Evolutionary conservation across 2,797 vertebrate species (phyloP), one percentile per base, ranked within the genome.

Genomic region (Syngnathus rostellatus): DNA sequence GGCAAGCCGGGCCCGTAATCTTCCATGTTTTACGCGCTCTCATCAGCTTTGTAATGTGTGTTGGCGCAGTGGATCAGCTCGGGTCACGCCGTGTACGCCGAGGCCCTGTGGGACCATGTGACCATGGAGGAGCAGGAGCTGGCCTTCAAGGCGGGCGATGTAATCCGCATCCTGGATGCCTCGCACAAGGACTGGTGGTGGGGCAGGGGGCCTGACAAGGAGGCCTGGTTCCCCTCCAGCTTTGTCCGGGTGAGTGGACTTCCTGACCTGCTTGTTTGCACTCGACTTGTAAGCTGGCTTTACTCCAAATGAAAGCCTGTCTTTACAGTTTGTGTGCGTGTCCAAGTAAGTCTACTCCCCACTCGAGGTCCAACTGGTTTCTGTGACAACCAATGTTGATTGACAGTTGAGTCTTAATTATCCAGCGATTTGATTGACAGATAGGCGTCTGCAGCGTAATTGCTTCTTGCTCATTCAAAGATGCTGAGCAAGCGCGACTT

Each of bases 161-260:
- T 99, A 80, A 95, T 99, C 85, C 93, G 90, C 67, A 93, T 99
- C 63, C 87, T 98, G 73, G 97, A 99, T 69, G 94, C 94, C 63
- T 93, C 92, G 4, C 93, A 98, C 79, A 94, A 94, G 76, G 97
- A 98, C 81, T 99, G 97, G 97, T 99, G 97, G 97, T 98, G 95
- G 95, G 97, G 97, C 68, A 89, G 91, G 69, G 94, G 91, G 0
- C 89, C 91, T 7, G 95, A 98, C 69, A 92, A 86, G 62, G 93
- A 96, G 77, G 95, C 94, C 77, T 99, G 97, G 97, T 98, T 99
- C 85, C 97, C 97, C 11, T 97, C 96, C 53, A 94, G 92, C 88
- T 99, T 98, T 83, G 96, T 99, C 78, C 91, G 96, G 83, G 97
- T 98, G 85, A 93, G 95, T 91, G 78, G 78, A 82, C 80, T 68